A percentile compares a stretch with the other conserved stretches of the same genome.
phyloP scores from a whole-genome alignment of 2,113 vertebrate genomes.

The Seriola quinqueradiata region DNA sequence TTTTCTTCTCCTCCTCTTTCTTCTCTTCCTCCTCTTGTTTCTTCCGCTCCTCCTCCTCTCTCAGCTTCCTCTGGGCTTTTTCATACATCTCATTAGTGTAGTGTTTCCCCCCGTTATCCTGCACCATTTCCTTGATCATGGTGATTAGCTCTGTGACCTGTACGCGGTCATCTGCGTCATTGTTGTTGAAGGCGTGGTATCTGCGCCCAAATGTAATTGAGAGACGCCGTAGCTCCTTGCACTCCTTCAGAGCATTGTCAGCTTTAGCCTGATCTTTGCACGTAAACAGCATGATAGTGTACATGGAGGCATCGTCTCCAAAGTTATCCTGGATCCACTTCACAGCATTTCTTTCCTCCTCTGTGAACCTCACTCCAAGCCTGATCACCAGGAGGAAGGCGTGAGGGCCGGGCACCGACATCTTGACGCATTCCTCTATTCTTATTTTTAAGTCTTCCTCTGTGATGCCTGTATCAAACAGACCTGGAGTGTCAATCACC shows the following conservation, averaged over 20 bases:
- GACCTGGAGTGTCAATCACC: constrained; percentile 83
- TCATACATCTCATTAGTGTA: constrained; percentile 81
- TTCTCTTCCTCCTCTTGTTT: constrained; percentile 72
- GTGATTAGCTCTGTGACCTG: constrained; percentile 75
- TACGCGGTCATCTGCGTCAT: constrained; percentile 52
- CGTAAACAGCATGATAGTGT: constrained; percentile 83
- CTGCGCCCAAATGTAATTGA: constrained; percentile 72
- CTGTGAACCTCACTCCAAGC: constrained; percentile 76
- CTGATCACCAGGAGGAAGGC: constrained; percentile 81
- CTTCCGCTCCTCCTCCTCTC: constrained; percentile 69
- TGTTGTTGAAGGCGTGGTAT: constrained; percentile 82
- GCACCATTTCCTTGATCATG: constrained; percentile 78
- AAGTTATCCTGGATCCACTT: constrained; percentile 84
- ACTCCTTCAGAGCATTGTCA: constrained; percentile 70
- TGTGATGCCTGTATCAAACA: constrained; percentile 75
- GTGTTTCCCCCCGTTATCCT: constrained; percentile 73
- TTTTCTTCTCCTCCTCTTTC: constrained; percentile 75
- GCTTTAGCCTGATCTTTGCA: constrained; percentile 78
- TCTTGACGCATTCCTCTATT: constrained; percentile 74
- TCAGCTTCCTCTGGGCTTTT: constrained; percentile 68
- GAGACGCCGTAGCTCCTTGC: constrained; percentile 73
- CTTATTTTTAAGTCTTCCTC: constrained; percentile 65
- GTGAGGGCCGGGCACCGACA: constrained; percentile 81
- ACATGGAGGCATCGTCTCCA: constrained; percentile 77
- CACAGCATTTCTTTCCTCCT: constrained; percentile 77